Conservation (phyloP, 2,888 invertebrate species). For the Odontomyia ornata region DNA sequence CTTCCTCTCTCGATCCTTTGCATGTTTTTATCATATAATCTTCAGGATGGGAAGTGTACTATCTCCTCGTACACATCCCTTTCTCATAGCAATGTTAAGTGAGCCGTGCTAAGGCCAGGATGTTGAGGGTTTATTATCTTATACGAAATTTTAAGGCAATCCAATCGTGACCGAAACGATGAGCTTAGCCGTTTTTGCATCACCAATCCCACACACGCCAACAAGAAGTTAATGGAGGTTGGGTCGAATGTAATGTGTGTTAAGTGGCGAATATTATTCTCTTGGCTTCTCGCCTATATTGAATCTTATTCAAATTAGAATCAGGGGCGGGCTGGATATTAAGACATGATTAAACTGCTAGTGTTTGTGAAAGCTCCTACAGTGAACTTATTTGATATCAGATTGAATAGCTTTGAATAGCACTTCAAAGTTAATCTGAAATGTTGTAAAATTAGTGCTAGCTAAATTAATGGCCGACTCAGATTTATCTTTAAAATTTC, state of each 20-base stretch:
- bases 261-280: background rate
- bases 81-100: slow-evolving; percentile 26
- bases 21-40: background rate
- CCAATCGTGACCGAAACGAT: slow-evolving; percentile 5
- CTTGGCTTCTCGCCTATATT: background rate
- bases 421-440: too few species aligned
- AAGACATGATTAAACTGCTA: too few species aligned
- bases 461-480: too few species aligned
- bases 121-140: slow-evolving; percentile 38
- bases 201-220: background rate
- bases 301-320: background rate
- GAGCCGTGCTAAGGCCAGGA: slow-evolving; percentile 36
- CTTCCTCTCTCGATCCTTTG: background rate
- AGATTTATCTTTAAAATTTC: too few species aligned
- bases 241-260: slow-evolving; percentile 6
- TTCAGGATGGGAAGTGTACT: background rate
- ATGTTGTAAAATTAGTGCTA: too few species aligned
- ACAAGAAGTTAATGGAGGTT: slow-evolving; percentile 10
- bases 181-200: background rate
- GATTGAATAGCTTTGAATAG: too few species aligned
- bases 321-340: too few species aligned
- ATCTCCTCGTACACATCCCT: slow-evolving; percentile 3
- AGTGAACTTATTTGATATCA: too few species aligned
- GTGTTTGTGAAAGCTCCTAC: too few species aligned
- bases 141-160: slow-evolving; percentile 34